Percentiles rank a stretch among this genome's conserved stretches.
These are phyloP conservation scores for Malacoctenus gilli DNA, from an alignment of 2,797 vertebrate genomes.

Conservation along the genomic window DNA sequence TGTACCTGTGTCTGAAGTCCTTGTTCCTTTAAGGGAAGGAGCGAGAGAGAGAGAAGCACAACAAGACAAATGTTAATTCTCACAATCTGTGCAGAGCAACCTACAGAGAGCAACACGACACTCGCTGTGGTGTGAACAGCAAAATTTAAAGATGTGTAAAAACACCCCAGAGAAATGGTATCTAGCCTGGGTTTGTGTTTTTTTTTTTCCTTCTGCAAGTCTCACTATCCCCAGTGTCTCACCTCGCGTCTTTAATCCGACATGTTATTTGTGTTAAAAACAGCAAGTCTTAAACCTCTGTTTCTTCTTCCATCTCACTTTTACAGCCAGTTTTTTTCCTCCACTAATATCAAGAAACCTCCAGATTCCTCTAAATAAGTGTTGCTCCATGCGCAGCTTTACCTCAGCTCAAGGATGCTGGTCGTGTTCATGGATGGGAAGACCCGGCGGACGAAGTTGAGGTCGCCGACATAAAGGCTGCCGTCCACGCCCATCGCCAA, in stretches of 20 bases:
- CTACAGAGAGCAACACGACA: slow-evolving; percentile 53
- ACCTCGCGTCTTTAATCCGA: slow-evolving; percentile 37
- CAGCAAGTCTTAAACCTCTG: slow-evolving; percentile 5
- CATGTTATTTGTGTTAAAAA: slow-evolving; percentile 39
- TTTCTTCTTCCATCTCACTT: not conserved
- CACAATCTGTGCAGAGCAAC: slow-evolving; percentile 52
- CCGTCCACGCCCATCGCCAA: slow-evolving; percentile 95
- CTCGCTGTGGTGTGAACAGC: slow-evolving; percentile 58
- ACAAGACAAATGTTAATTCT: slow-evolving; percentile 73
- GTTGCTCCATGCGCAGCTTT: slow-evolving; percentile 14
- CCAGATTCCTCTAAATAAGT: slow-evolving; percentile 2
- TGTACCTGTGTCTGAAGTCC: slow-evolving; percentile 99
- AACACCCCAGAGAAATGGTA: slow-evolving; percentile 59
- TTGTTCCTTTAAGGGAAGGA: slow-evolving; percentile 89
- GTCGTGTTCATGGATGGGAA: slow-evolving; percentile 97
- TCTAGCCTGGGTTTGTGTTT: slow-evolving; percentile 39
- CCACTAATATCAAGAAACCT: slow-evolving; percentile 15
- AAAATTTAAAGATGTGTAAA: slow-evolving; percentile 65
- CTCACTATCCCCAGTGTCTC: slow-evolving; percentile 42
- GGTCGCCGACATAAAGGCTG: slow-evolving; percentile 97
- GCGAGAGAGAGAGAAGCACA: slow-evolving; percentile 58
- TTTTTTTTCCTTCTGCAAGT: slow-evolving; percentile 28
- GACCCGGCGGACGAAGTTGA: slow-evolving; percentile 96
- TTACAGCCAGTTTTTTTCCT: not conserved
- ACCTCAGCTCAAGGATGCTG: slow-evolving; percentile 97